Conservation (phyloP, 2,888 invertebrate species). For the Keiferia lycopersicella region DNA sequence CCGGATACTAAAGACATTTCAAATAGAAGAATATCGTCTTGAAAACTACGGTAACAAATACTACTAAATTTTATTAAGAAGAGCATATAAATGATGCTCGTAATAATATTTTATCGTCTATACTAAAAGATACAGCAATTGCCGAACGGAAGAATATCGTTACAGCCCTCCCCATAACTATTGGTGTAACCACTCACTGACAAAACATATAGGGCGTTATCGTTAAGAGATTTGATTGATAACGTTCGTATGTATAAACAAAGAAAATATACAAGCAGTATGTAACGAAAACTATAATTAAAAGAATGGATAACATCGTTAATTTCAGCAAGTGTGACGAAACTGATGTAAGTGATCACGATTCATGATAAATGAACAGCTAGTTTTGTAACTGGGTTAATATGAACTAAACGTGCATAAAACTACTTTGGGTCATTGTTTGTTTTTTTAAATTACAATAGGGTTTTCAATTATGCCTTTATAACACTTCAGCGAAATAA, state of each 20-base stretch:
- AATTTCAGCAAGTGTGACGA: conserved; percentile 10
- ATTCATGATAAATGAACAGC: conserved; percentile 1
- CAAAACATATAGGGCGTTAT: conserved; percentile 59
- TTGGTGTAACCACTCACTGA: conserved; percentile 58
- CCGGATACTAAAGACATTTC: not conserved
- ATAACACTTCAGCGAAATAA: too few species aligned
- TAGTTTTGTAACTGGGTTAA: not conserved
- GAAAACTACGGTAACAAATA: not conserved
- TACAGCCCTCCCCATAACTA: conserved; percentile 56
- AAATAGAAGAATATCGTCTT: not conserved
- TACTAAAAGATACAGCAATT: conserved; percentile 39
- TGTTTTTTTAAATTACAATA: not conserved
- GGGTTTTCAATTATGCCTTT: not conserved
- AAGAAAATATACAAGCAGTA: not conserved
- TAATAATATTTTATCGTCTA: conserved; percentile 29
- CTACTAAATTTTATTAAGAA: too few species aligned
- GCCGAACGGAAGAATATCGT: conserved; percentile 56
- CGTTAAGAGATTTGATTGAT: conserved; percentile 41
- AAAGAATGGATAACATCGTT: not conserved
- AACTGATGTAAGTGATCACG: conserved; percentile 14
- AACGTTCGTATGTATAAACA: conserved; percentile 27
- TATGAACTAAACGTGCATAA: not conserved
- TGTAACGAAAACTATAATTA: conserved; percentile 6
- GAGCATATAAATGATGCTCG: too few species aligned
- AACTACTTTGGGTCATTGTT: not conserved